A percentile compares a stretch with the other conserved stretches of the same genome.
phyloP scores from a whole-genome alignment of 2,888 invertebrate species.

The Pristionchus japonicus region DNA sequence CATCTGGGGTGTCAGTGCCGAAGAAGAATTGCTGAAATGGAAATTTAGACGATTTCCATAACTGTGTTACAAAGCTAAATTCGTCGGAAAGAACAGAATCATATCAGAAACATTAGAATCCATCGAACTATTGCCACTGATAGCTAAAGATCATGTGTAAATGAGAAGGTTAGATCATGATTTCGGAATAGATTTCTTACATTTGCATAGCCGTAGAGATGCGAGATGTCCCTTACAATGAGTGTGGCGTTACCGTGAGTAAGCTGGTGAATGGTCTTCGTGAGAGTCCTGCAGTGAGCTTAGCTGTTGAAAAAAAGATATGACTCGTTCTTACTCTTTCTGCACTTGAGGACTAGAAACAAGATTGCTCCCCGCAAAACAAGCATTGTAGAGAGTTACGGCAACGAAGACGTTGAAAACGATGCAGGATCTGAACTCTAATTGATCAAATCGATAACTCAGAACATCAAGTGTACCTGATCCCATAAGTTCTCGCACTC shows the following conservation, averaged over 20 bases:
- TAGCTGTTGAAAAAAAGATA: neutral
- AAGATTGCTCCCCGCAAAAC: neutral
- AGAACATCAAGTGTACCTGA: neutral
- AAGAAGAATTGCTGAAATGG: neutral
- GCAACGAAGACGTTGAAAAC: constrained; percentile 2
- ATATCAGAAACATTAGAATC: too few species aligned
- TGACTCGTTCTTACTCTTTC: neutral
- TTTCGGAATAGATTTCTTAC: neutral
- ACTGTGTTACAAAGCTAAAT: too few species aligned
- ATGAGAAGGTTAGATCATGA: too few species aligned
- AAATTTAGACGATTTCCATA: too few species aligned
- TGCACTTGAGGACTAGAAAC: neutral
- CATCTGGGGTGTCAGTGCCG: neutral
- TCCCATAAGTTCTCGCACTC: neutral
- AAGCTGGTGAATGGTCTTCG: neutral
- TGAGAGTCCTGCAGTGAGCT: neutral
- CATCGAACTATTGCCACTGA: too few species aligned
- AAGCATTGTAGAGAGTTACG: neutral
- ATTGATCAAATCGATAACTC: neutral
- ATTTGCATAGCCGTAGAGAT: neutral
- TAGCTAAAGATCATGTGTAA: too few species aligned
- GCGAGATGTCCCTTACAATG: neutral
- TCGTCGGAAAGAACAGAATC: too few species aligned
- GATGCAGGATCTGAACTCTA: neutral
- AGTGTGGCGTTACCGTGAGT: neutral